phyloP scores from a whole-genome alignment of 1,140 invertebrate genomes.

The Coenobita brevimanus region DNA sequence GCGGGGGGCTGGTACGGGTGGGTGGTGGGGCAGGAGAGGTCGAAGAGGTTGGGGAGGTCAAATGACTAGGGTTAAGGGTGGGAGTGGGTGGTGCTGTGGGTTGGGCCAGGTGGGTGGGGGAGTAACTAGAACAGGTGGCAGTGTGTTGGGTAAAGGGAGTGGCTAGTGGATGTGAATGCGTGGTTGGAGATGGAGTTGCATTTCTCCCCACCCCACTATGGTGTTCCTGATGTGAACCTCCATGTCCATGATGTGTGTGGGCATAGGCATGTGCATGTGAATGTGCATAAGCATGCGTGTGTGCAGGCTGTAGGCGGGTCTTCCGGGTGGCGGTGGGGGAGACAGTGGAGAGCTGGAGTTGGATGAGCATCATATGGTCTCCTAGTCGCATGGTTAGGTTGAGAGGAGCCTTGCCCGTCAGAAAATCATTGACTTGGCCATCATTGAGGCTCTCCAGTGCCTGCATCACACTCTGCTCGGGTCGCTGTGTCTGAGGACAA shows the following conservation, averaged over 20 bases:
- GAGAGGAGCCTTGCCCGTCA: conserved; percentile 93
- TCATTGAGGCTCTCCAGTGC: conserved; percentile 94
- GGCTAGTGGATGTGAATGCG: conserved; percentile 46
- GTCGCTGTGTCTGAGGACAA: conserved; percentile 86
- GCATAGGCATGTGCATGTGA: conserved; percentile 65
- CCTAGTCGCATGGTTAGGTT: conserved; percentile 95
- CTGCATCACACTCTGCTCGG: conserved; percentile 95
- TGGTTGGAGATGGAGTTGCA: background rate
- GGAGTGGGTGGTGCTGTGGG: conserved; percentile 50
- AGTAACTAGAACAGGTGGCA: conserved; percentile 45
- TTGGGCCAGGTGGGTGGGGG: conserved; percentile 26
- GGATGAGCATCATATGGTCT: conserved; percentile 97
- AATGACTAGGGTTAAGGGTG: conserved; percentile 25
- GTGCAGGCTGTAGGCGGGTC: conserved; percentile 65
- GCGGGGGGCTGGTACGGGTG: conserved; percentile 64
- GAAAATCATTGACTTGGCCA: conserved; percentile 94
- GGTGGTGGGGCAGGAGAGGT: conserved; percentile 73
- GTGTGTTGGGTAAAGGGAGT: conserved; percentile 47
- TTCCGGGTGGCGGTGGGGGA: conserved; percentile 72
- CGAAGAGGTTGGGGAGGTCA: conserved; percentile 15
- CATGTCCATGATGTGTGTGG: conserved; percentile 30
- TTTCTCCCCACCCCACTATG: background rate
- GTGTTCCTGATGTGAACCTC: background rate
- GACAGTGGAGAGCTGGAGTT: conserved; percentile 91
- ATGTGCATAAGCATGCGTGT: conserved; percentile 65